Evolutionary conservation across 1,140 invertebrate genomes (phyloP), one percentile per base, ranked within the genome.

Genomic region (Bursaphelenchus mucronatus): DNA sequence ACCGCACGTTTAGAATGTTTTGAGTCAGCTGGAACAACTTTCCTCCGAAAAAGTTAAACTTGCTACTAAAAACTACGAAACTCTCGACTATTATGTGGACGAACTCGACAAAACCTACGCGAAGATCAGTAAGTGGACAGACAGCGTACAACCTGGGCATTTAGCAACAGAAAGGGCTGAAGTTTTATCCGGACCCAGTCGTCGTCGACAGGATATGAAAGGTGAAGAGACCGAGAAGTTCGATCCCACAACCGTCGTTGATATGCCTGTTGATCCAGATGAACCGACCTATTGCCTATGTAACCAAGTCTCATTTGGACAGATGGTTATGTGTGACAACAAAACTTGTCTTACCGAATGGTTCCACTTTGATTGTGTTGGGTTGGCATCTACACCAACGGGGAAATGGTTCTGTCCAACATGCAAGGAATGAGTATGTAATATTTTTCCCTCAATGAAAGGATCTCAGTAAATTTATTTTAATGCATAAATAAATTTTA

Each of bases 291-390:
- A 99, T 81, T 99, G 95, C 82, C 83, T 97, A 2, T 98, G 95
- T 82, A 91, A 97, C 81, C 94, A 98, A 87, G 57, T 97, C 73
- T 97, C 94, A 0, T 97, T 93, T 80, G 95, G 95, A 21, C 93
- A 97, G 83, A 98, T 98, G 95, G 96, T 99, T 75, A 88, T 93
- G 10, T 98, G 95, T 83, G 95, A 98, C 84, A 97, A 98, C 83
- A 79, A 80, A 40, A 74, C 80, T 74, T 97, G 94, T 82, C 92
- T 92, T 5, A 96, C 40, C 1, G 41, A 46, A 17, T 46, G 57
- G 57, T 59, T 59, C 40, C 57, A 59, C 40, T 59, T 59, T 39
- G 57, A 59, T 13, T 59, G 57, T 50, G 47, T 59, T 11, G 57
- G 57, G 10, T 44, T 59, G 11, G 4, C 57, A 39, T n/a, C 13